phyloP scores from a whole-genome alignment of 2,113 vertebrate species.

The Pandion haliaetus region DNA sequence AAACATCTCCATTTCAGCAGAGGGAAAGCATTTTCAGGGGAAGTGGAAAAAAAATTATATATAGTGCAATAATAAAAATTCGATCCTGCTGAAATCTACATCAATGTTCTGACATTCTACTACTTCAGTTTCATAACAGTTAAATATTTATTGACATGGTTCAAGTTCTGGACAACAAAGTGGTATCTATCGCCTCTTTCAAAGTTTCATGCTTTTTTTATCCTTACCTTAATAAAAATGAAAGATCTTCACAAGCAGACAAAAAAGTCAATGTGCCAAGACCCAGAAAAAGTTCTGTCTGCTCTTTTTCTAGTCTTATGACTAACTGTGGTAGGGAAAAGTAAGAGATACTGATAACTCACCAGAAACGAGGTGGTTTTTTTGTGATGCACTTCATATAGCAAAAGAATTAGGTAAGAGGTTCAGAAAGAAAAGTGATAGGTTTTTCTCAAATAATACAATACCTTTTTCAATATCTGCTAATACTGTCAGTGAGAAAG shows the following conservation, averaged over 20 bases:
- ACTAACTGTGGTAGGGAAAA: neutral
- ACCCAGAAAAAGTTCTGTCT: neutral
- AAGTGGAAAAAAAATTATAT: neutral
- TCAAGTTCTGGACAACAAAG: neutral
- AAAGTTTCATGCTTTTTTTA: neutral
- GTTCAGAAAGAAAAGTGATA: neutral
- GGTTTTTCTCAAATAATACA: neutral
- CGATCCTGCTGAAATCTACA: neutral
- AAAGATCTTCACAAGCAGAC: neutral
- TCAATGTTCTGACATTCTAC: neutral
- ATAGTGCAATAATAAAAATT: neutral
- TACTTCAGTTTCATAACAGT: neutral
- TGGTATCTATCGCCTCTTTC: neutral
- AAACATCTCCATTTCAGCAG: neutral
- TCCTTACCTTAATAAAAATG: neutral
- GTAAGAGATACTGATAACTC: neutral
- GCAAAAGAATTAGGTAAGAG: neutral
- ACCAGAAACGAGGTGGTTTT: neutral
- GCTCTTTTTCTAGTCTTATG: neutral
- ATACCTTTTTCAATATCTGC: neutral
- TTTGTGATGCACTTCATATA: neutral
- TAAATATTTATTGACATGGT: neutral
- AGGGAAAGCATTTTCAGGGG: neutral
- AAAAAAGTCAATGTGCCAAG: neutral
- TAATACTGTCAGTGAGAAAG: neutral